phyloP scores from a whole-genome alignment of 2,888 invertebrate genomes.

The Autographa gamma region DNA sequence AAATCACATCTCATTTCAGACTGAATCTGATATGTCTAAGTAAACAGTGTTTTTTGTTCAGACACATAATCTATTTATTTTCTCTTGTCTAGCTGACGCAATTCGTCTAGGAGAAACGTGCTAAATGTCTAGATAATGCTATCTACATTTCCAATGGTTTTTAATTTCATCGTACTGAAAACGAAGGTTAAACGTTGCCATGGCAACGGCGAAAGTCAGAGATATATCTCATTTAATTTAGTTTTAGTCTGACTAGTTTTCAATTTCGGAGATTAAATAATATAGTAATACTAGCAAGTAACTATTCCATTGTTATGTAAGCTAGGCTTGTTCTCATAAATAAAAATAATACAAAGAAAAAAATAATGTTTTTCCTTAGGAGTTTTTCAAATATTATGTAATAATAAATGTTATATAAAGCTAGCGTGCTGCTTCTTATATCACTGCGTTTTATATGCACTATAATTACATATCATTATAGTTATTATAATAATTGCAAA shows the following conservation, averaged over 20 bases:
- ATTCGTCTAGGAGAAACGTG: background rate
- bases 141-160: background rate
- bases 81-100: background rate
- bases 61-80: constrained; percentile 1
- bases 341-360: too few species aligned
- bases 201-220: background rate
- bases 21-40: background rate
- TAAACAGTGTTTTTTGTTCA: background rate
- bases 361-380: too few species aligned
- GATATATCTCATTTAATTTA: background rate
- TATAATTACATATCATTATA: too few species aligned
- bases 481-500: background rate
- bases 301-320: too few species aligned
- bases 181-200: background rate
- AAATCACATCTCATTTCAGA: background rate
- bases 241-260: too few species aligned
- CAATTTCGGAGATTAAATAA: too few species aligned
- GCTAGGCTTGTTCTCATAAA: too few species aligned
- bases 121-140: background rate
- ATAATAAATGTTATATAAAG: too few species aligned
- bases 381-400: too few species aligned
- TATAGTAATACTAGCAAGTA: too few species aligned
- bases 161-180: background rate
- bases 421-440: too few species aligned
- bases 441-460: too few species aligned